Evolutionary conservation across 2,113 vertebrate genomes (phyloP), one percentile per base, ranked within the genome.

Genomic region (Brevimyrus niger): DNA sequence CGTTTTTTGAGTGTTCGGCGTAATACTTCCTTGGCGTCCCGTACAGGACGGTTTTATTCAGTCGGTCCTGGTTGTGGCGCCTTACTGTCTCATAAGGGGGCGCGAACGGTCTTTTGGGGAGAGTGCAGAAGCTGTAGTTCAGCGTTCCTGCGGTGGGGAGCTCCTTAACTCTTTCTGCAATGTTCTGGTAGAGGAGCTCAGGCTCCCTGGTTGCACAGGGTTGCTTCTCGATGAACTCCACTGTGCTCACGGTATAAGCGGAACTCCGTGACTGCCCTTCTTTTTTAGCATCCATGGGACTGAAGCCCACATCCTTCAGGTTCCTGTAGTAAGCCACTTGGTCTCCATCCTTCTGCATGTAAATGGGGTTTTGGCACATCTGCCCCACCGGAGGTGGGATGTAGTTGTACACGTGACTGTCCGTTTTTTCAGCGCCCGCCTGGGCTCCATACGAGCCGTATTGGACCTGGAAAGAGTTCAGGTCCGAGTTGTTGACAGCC

Each of bases 321-420:
- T 99, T 99, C 88, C 98, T 96, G 90, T 98, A 99, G 90, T 97
- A 99, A 10, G 97, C 96, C 89, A 98, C 97, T 90, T 96, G 96
- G 89, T 99, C 97, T 0, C 97, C 96, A 58, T 99, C 97, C 89
- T 99, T 99, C 93, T 99, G 98, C 96, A 99, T 97, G 95, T 99
- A 99, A 90, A 99, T 99, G 0, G 98, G 98, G 90, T 99, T 99
- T 93, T 98, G 98, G 94, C 98, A 99, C 98, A 99, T 99, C 93
- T 98, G 97, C 35, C 97, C 97, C 84, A 99, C 95, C 0, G 98
- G 96, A 46, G 98, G 97, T 27, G 98, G 97, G 90, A 98, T 98
- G 85, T 99, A 99, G 92, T 98, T 99, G 91, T 99, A 99, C 89
- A 99, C 97, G 0, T 99, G 98, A 87, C 96, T 97, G 58, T 99